phyloP scores from a whole-genome alignment of 2,888 invertebrate genomes.

The Pyrgus malvae region DNA sequence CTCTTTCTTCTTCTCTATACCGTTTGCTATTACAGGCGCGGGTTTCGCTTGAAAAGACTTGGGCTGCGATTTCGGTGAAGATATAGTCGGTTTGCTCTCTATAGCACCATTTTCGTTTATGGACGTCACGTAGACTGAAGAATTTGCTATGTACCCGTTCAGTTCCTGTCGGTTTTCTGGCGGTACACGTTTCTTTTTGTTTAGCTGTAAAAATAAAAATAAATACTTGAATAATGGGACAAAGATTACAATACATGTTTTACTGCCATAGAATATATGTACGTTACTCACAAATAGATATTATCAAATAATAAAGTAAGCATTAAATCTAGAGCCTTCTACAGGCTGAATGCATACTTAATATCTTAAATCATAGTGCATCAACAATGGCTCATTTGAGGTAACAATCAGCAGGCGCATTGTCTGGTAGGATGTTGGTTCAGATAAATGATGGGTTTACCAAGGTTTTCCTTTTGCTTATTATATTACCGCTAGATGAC shows the following conservation, averaged over 20 bases:
- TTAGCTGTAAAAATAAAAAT: conserved; percentile 83
- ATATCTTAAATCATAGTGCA: conserved; percentile 17
- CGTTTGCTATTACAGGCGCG: conserved; percentile 71
- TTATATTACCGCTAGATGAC: too few species aligned
- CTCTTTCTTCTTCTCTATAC: conserved; percentile 52
- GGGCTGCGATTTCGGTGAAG: conserved; percentile 71
- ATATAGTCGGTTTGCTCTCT: conserved; percentile 72
- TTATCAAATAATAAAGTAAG: background rate
- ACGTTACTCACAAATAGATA: too few species aligned
- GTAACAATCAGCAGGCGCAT: conserved; percentile 15
- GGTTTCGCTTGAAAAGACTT: conserved; percentile 74
- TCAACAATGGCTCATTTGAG: conserved; percentile 20
- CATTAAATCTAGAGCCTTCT: background rate
- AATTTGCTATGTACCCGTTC: conserved; percentile 91
- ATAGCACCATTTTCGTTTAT: conserved; percentile 81
- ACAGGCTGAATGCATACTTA: background rate
- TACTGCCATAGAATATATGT: too few species aligned
- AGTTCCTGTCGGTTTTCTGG: conserved; percentile 81
- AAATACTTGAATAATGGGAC: background rate
- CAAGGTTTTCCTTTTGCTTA: background rate
- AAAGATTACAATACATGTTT: too few species aligned
- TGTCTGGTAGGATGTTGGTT: conserved; percentile 11
- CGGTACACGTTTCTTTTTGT: conserved; percentile 81
- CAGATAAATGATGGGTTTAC: conserved; percentile 6
- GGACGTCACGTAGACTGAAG: conserved; percentile 92